Conservation (phyloP, 2,797 vertebrate genomes). For the Enteromius mattozi region DNA sequence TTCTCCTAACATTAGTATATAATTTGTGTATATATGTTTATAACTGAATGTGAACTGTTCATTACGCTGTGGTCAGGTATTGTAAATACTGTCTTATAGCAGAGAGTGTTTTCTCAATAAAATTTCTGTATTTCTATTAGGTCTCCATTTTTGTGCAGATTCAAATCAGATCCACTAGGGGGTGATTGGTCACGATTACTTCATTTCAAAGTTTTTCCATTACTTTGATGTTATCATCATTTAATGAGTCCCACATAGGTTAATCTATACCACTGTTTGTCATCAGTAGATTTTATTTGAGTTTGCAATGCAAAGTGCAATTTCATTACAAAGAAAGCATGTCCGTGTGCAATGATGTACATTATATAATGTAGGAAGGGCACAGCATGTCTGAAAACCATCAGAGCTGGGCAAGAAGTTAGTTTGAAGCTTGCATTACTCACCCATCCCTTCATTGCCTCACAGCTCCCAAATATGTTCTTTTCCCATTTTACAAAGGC, state of each 20-base stretch:
- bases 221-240: not conserved
- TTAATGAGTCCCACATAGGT: not conserved
- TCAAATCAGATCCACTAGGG: not conserved
- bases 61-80: constrained; percentile 16
- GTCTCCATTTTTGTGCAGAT: not conserved
- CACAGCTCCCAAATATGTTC: no score
- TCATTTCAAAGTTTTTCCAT: not conserved
- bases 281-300: constrained; percentile 4
- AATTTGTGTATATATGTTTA: constrained; percentile 41
- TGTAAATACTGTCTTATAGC: constrained; percentile 44
- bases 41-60: constrained; percentile 38
- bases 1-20: constrained; percentile 15
- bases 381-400: not conserved
- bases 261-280: not conserved
- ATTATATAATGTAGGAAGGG: not conserved
- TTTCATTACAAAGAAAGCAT: constrained; percentile 4
- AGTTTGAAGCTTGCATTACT: not conserved
- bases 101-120: constrained; percentile 55
- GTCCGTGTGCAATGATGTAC: not conserved
- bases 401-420: not conserved
- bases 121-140: constrained; percentile 3
- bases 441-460: not conserved
- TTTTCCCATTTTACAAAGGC: constrained; percentile 6
- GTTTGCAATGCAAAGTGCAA: not conserved
- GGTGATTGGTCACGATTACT: not conserved